Conservation (phyloP, 2,797 vertebrate genomes). For the Danio jaintianensis region DNA sequence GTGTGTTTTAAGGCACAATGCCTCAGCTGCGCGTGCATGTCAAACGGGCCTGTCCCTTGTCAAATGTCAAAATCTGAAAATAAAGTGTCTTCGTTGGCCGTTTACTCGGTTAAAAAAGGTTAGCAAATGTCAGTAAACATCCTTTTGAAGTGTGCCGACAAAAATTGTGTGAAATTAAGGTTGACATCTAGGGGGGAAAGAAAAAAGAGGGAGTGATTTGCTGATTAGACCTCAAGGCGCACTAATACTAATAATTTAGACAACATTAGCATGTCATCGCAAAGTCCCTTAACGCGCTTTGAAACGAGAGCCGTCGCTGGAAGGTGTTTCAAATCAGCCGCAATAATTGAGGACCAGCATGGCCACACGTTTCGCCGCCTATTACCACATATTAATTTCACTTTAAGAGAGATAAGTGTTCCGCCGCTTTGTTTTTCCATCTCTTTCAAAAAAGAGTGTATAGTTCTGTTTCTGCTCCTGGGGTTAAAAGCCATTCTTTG, state of each 20-base stretch:
- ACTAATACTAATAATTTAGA: conserved; percentile 53
- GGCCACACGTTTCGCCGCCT: conserved; percentile 8
- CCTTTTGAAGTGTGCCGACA: conserved; percentile 35
- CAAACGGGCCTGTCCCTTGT: conserved; percentile 34
- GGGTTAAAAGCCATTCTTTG: conserved; percentile 59
- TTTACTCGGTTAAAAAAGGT: conserved; percentile 29
- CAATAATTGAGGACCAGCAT: conserved; percentile 48
- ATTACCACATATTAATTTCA: conserved; percentile 53
- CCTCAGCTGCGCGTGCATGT: conserved; percentile 14
- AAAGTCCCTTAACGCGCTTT: conserved; percentile 53
- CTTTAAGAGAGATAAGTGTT: conserved; percentile 44
- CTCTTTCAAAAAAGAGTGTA: conserved; percentile 29
- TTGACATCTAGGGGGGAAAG: neutral
- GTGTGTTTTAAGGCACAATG: conserved; percentile 35
- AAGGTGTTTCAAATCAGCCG: conserved; percentile 50
- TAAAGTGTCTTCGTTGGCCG: conserved; percentile 9
- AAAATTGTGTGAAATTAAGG: conserved; percentile 14
- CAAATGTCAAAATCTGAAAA: conserved; percentile 47
- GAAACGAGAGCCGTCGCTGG: conserved; percentile 47
- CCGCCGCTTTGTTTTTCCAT: conserved; percentile 46
- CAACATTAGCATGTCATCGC: conserved; percentile 58
- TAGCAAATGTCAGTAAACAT: conserved; percentile 49
- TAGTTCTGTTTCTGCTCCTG: conserved; percentile 41
- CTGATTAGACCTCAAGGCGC: conserved; percentile 44
- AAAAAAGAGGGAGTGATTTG: neutral